Percentiles rank a stretch among this genome's conserved stretches.
phyloP scores from a whole-genome alignment of 2,888 invertebrate species.

The Phaonia tiefii region DNA sequence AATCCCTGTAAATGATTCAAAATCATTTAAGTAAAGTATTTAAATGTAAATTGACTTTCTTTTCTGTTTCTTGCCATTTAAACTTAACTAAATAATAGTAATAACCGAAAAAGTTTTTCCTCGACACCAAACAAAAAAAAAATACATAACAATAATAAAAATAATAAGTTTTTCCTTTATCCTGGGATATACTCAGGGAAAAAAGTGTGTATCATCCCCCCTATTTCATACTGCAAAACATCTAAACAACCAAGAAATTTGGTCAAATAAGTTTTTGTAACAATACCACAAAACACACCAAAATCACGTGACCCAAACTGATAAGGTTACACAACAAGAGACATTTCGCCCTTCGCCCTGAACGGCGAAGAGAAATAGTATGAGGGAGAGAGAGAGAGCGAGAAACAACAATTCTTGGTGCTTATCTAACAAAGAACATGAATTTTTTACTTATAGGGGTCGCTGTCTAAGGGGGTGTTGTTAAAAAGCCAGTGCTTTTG shows the following conservation, averaged over 20 bases:
- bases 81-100: slow-evolving; percentile 53
- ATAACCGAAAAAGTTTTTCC: slow-evolving; percentile 21
- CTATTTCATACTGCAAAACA: slow-evolving; percentile 16
- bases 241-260: slow-evolving; percentile 34
- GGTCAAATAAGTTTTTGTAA: slow-evolving; percentile 46
- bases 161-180: slow-evolving; percentile 48
- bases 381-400: neutral
- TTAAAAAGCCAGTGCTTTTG: neutral
- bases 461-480: neutral
- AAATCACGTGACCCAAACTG: slow-evolving; percentile 62
- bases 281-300: slow-evolving; percentile 53
- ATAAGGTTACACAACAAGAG: slow-evolving; percentile 45
- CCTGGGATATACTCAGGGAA: slow-evolving; percentile 37
- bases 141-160: slow-evolving; percentile 42
- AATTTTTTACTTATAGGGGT: neutral
- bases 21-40: slow-evolving; percentile 54
- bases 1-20: slow-evolving; percentile 38
- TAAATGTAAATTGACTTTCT: slow-evolving; percentile 48
- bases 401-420: slow-evolving; percentile 18
- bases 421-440: slow-evolving; percentile 28
- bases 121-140: neutral
- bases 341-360: slow-evolving; percentile 12
- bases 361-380: too few species aligned
- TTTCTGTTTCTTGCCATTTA: slow-evolving; percentile 36
- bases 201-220: slow-evolving; percentile 20